These are phyloP conservation scores for Apis mellifera DNA, from an alignment of 1,140 invertebrate species.

Conservation along the genomic window Amel_HAv3.1 CM009933.2:12152501-12153000, in stretches of 20 bases:
- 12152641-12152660: neutral
- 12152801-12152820: constrained; percentile 22
- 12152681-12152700: neutral
- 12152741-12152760: constrained; percentile 40
- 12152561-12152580: neutral
- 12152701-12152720: neutral
- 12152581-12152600: too few species aligned
- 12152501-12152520: too few species aligned
- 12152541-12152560: neutral
- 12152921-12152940: neutral
- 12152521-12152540: too few species aligned
- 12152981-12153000: neutral
- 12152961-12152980: neutral
- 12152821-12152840: constrained; percentile 29
- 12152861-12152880: neutral
- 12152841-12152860: neutral
- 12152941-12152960: neutral
- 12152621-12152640: neutral
- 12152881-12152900: too few species aligned
- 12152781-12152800: constrained; percentile 38
- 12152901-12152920: neutral
- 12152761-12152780: constrained; percentile 17
- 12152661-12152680: neutral
- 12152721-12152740: constrained; percentile 7
- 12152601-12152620: too few species aligned